Base-by-base conservation (phyloP, 53 echinoderm and acorn worm genomes). In the Apostichopus leukothele region DNA sequence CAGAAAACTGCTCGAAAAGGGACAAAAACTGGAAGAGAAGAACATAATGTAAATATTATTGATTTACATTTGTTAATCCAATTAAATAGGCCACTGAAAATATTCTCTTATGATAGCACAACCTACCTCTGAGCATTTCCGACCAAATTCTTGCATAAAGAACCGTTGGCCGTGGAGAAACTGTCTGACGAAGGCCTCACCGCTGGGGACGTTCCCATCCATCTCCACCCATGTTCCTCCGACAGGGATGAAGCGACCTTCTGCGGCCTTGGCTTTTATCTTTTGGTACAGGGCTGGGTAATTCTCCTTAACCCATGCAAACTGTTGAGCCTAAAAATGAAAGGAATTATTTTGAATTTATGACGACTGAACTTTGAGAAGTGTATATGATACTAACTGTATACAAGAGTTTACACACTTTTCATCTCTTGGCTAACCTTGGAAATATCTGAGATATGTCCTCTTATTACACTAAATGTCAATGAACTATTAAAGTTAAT, bases 171-270 rank as follows among this genome's bases (percentile, higher is more conserved):
- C 97, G 50, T 93, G 91, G 55, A 96, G 68, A 67, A 96, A 91
- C 90, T 96, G 97, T 27, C 97, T 85, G 60, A 96, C 90, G 75
- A 96, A 95, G 7, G 97, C 91, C 81, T 96, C 97, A 18, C 97
- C 97, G 60, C 97, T 95, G 13, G 97, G 97, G 23, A 96, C 83
- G 55, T 96, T 96, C 13, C 97, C 97, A 60, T 96, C 97, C 97
- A 96, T 96, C 89, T 96, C 97, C 0, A 96, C 97, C 97, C 97
- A 96, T 63, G 92, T 92, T 52, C 97, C 97, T 57, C 97, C 97
- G 5, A 96, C 97, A 23, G 97, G 97, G 75, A 96, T 93, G 63
- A 96, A 96, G 83, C 93, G 93, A 55, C 91, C 95, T 89, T 83
- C 76, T 76, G 88, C 74, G 21, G 89, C 93, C 23, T 78, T 79